phyloP scores from a whole-genome alignment of 2,113 vertebrate genomes.

The Lagopus muta region DNA sequence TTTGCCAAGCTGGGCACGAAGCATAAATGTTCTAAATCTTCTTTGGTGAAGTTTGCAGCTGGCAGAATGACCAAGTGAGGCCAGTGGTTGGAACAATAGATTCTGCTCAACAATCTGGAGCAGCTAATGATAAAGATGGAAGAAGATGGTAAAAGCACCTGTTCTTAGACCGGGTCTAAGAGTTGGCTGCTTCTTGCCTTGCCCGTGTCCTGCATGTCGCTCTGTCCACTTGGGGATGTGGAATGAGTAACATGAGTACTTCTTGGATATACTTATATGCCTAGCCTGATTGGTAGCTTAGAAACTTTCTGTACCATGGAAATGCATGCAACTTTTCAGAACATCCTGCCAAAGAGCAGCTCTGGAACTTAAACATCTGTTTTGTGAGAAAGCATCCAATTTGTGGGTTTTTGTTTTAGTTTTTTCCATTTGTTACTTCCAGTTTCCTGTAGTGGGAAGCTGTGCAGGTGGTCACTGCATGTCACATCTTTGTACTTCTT shows the following conservation, averaged over 20 bases:
- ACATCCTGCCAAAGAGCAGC: neutral
- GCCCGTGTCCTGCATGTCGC: neutral
- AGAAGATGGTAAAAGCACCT: neutral
- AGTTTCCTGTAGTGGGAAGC: neutral
- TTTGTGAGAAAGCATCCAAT: neutral
- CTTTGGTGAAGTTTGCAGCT: neutral
- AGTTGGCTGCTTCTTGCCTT: neutral
- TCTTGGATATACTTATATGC: accelerated
- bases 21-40: neutral
- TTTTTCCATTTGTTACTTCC: neutral
- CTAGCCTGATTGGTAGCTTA: neutral
- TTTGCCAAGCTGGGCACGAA: neutral
- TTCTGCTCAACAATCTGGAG: neutral
- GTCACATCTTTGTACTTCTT: neutral
- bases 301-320: neutral
- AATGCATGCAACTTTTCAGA: neutral
- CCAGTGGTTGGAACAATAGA: neutral
- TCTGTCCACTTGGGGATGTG: neutral
- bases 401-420: neutral
- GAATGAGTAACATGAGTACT: neutral
- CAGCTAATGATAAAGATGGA: neutral
- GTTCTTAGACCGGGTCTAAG: neutral
- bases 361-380: neutral
- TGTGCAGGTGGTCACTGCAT: neutral
- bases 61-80: neutral